Base-by-base conservation (phyloP, 2,888 invertebrate genomes). In the Lottia scabra region DNA sequence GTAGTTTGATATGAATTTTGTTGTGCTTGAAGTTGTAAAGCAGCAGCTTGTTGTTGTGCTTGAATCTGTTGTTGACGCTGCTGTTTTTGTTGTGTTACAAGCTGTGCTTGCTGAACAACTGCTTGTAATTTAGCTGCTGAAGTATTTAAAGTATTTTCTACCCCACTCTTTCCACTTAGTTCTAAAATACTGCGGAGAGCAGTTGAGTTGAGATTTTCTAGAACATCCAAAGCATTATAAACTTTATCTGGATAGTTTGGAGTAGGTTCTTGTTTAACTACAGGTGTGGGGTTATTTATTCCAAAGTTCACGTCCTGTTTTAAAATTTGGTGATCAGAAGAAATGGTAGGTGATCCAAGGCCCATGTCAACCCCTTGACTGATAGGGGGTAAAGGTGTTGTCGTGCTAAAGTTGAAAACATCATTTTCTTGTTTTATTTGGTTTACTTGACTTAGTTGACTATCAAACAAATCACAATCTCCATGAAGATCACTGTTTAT, bases 401-500 rank as follows among this genome's bases (percentile, higher is more conserved):
- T 13, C 6, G 19, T 23, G 23, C 23, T 56, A 19, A 56, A 56
- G 23, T 23, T 23, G 19, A 56, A 3, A 12, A n/a, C 56, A 8
- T 56, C 56, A 23, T n/a, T 12, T 65, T 38, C 56, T 56, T 56
- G 45, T 23, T 62, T 62, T 62, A 23, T 38, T 19, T 44, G 68
- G 12, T 23, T 63, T n/a, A 46, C 48, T 63, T 68, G 63, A 62
- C 71, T 69, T 19, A 82, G 71, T 63, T 81, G 80, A 16, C 72
- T 74, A 68, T 77, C 78, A 76, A 84, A 84, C 16, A 81, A 65
- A 72, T 79, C 79, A 70, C 46, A 66, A 26, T 67, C 70, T 15
- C 62, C 65, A 19, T 63, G 72, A n/a, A 77, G 78, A 71, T 85
- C 84, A 67, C 78, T 81, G 67, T 81, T 82, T 68, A 87, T 84